Evolutionary conservation across 2,888 invertebrate species (phyloP).

Genomic region (Halictus ligatus): DNA sequence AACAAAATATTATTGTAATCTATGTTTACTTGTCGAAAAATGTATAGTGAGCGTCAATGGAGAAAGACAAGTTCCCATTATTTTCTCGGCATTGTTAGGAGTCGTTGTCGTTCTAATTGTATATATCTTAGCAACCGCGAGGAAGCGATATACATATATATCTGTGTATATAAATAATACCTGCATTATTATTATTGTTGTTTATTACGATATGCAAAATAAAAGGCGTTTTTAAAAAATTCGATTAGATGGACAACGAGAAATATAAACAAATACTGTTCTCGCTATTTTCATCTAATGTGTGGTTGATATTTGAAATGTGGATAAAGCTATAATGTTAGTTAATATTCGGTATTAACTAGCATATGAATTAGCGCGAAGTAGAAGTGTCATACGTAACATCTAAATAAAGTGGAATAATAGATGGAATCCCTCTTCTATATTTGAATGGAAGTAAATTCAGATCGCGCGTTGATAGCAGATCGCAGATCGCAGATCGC

Average conservation of each 20-base stretch:
- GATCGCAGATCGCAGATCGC: not conserved
- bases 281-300: not conserved
- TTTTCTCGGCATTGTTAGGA: conserved; percentile 10
- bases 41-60: not conserved
- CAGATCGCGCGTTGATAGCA: conserved; percentile 9
- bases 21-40: not conserved
- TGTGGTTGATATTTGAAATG: not conserved
- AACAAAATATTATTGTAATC: not conserved
- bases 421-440: not conserved
- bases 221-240: not conserved
- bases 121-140: conserved; percentile 46
- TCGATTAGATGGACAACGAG: not conserved
- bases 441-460: conserved; percentile 16
- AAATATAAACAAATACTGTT: not conserved
- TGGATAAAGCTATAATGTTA: not conserved
- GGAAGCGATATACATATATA: not conserved
- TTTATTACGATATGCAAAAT: not conserved
- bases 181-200: not conserved
- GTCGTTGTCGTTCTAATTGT: conserved; percentile 4
- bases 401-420: not conserved
- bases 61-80: conserved; percentile 3
- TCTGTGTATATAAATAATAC: not conserved
- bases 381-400: not conserved
- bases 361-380: not conserved
- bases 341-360: not conserved